Evolutionary conservation across 2,113 vertebrate genomes (phyloP), one percentile per base, ranked within the genome.

Genomic region (Pygoscelis adeliae): DNA sequence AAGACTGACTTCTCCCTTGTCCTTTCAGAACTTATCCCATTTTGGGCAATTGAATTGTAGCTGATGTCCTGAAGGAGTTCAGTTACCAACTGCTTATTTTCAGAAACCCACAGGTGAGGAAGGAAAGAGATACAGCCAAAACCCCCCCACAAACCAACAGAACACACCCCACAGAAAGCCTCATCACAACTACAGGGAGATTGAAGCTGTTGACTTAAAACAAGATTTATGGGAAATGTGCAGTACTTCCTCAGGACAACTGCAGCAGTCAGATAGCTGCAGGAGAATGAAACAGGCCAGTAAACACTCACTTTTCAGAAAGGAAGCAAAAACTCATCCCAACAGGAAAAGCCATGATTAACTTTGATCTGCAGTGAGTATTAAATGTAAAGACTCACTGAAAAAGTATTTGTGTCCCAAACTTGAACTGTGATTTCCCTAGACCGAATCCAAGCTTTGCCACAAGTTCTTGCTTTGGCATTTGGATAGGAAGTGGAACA

Each of bases 91-190:
- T 36, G 21, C n/a, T 67, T 79, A 44, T 55, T 92, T 85, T 86
- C 74, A 95, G 62, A 80, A 88, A 71, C 34, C 36, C 30, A 53
- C 13, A 72, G 34, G 17, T 46, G 32, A 81, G 36, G 9, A 88
- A 63, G 11, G 32, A 73, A 38, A 56, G 13, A 82, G 32, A 44
- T 11, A 26, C 4, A 89, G 49, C 3, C 19, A 69, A 58, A 73
- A 29, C 19, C 0, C 1, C 3, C 23, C 34, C 58, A 23, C 2
- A 55, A 66, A 47, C 9, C 18, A 30, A 67, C 5, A 52, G 13
- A 78, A 76, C 2, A 53, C 10, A 42, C 16, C 38, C 42, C 38
- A 30, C 11, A 61, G 65, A 72, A 47, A 52, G 30, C 10, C 62
- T 78, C 13, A 49, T 15, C n/a, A 61, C 26, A 85, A 12, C 19